Evolutionary conservation across 2,797 vertebrate genomes (phyloP).

Genomic region (Scolopax rusticola): DNA sequence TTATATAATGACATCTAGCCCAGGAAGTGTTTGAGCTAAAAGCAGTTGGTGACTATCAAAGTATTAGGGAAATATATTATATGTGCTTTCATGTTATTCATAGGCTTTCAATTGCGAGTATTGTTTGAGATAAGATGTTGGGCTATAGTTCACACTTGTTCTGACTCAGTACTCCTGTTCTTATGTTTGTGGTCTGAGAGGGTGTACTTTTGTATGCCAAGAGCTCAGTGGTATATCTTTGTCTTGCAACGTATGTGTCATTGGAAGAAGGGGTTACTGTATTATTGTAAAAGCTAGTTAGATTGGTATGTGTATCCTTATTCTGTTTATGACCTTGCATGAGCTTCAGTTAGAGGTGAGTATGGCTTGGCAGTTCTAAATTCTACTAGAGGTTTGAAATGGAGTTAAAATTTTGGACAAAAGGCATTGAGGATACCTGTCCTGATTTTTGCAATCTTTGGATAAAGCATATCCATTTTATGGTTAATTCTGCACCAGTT

Average conservation of each 20-base stretch:
- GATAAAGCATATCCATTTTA: neutral
- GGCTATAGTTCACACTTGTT: neutral
- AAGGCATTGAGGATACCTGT: neutral
- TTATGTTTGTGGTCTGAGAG: neutral
- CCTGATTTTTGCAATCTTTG: neutral
- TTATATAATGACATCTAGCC: neutral
- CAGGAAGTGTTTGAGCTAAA: neutral
- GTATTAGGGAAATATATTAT: neutral
- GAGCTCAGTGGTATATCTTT: neutral
- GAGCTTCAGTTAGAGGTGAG: neutral
- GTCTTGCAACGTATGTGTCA: neutral
- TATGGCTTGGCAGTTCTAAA: neutral
- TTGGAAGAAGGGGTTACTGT: neutral
- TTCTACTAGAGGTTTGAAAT: neutral
- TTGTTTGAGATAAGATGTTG: neutral
- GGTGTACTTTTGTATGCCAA: neutral
- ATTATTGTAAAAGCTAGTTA: neutral
- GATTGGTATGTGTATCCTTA: accelerated
- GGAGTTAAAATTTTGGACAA: neutral
- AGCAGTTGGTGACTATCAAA: neutral
- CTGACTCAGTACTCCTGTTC: neutral
- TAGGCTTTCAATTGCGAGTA: neutral
- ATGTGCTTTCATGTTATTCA: neutral
- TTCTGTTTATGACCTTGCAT: neutral
- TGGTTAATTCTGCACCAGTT: neutral